A percentile compares a stretch with the other conserved stretches of the same genome.
Conservation (phyloP, 2,888 invertebrate species). For the Zele albiditarsus region DNA sequence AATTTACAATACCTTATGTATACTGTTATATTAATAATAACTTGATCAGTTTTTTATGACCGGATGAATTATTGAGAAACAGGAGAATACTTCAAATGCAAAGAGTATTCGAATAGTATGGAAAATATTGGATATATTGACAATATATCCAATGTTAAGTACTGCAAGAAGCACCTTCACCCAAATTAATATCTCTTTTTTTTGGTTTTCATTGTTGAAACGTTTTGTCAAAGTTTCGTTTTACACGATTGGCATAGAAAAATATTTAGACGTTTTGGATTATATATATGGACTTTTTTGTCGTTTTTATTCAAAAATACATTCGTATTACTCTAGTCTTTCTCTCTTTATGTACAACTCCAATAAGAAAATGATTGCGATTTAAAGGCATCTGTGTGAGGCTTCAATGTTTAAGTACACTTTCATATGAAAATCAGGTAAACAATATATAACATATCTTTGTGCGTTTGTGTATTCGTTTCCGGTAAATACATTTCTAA, state of each 20-base stretch:
- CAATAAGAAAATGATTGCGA: background rate
- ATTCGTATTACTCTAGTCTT: background rate
- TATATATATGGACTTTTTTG: background rate
- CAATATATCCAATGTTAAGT: background rate
- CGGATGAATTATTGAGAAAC: background rate
- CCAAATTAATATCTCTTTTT: background rate
- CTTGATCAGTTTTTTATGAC: background rate
- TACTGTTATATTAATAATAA: background rate
- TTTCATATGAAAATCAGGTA: background rate
- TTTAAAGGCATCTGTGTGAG: background rate
- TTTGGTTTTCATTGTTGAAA: background rate
- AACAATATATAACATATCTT: conserved; percentile 3
- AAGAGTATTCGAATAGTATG: background rate
- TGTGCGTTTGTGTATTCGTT: background rate
- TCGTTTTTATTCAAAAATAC: background rate
- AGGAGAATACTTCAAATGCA: background rate
- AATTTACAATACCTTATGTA: background rate
- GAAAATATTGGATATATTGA: too few relatives aligned
- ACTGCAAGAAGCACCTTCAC: background rate
- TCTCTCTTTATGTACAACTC: background rate
- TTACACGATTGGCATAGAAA: background rate
- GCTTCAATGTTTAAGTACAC: conserved; percentile 5
- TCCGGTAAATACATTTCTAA: background rate
- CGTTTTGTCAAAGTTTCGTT: background rate
- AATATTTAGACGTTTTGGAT: background rate